Evolutionary conservation across 2,113 vertebrate genomes (phyloP).

Genomic region (Prionailurus bengalensis): DNA sequence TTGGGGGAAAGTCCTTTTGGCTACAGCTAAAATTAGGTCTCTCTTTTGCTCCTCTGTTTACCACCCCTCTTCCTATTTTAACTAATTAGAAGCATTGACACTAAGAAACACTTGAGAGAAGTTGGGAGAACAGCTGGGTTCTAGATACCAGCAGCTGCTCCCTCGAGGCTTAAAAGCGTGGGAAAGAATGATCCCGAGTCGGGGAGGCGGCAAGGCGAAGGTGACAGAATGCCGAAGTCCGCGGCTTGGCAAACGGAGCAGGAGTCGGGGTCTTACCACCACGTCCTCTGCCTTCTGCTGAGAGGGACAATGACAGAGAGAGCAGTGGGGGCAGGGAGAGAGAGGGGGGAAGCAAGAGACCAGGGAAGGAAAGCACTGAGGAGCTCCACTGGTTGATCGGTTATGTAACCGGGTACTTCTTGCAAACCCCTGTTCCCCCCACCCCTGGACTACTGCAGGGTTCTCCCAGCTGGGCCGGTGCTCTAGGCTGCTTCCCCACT

Average conservation of each 20-base stretch:
- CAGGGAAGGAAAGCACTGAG: not conserved
- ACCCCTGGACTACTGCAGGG: not conserved
- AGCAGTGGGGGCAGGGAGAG: not conserved
- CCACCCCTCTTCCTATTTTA: slow-evolving; percentile 73
- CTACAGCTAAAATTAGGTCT: slow-evolving; percentile 80
- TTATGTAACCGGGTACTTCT: not conserved
- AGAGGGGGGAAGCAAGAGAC: not conserved
- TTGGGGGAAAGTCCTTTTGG: slow-evolving; percentile 80
- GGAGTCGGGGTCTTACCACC: accelerated
- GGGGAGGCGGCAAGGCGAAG: not conserved
- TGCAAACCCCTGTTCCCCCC: not conserved
- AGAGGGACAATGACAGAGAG: not conserved
- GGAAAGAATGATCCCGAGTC: not conserved
- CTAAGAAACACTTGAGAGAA: slow-evolving; percentile 72
- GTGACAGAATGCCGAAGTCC: not conserved
- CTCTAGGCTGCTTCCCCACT: not conserved
- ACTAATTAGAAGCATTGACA: slow-evolving; percentile 81
- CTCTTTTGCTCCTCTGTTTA: slow-evolving; percentile 69
- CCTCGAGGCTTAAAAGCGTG: not conserved
- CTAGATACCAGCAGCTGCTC: slow-evolving; percentile 69
- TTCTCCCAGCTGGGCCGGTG: not conserved
- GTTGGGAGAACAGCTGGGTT: slow-evolving; percentile 80
- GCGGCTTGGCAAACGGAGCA: accelerated
- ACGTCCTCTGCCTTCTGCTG: not conserved
- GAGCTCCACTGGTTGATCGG: not conserved